A percentile compares a stretch with the other conserved stretches of the same genome.
These are phyloP conservation scores for Subacronicta megacephala DNA, from an alignment of 2,888 invertebrate genomes.

Conservation along the genomic window DNA sequence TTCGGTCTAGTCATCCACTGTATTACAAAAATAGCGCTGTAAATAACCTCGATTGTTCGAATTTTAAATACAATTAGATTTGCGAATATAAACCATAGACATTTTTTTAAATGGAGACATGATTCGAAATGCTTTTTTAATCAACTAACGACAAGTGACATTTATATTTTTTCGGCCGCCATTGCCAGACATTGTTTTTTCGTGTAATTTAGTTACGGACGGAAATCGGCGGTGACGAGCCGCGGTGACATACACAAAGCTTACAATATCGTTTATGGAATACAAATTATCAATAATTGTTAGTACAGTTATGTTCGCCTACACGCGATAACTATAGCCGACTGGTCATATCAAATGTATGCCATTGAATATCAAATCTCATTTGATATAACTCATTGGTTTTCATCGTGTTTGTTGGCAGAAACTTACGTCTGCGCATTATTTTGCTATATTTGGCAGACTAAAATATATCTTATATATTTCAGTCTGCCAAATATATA, in stretches of 20 bases:
- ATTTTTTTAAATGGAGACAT: constrained; percentile 18
- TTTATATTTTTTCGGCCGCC: constrained; percentile 19
- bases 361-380: constrained; percentile 54
- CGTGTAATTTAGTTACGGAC: constrained; percentile 43
- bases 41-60: constrained; percentile 44
- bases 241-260: constrained; percentile 55
- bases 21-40: constrained; percentile 19
- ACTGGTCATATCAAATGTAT: constrained; percentile 50
- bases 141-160: constrained; percentile 7
- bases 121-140: constrained; percentile 13
- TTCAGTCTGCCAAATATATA: no score
- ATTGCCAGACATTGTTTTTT: constrained; percentile 39
- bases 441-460: constrained; percentile 16
- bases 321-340: constrained; percentile 45
- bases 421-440: constrained; percentile 17
- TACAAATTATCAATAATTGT: constrained; percentile 71
- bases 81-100: constrained; percentile 13
- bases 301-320: constrained; percentile 67
- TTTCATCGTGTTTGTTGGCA: constrained; percentile 23
- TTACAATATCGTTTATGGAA: constrained; percentile 65
- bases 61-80: constrained; percentile 34
- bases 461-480: not conserved
- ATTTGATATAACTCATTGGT: constrained; percentile 44
- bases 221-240: constrained; percentile 57
- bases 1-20: constrained; percentile 27